Conservation (phyloP, 30 jellyfish, hydroid and myxozoan genomes). For the Mastigias papua region DNA sequence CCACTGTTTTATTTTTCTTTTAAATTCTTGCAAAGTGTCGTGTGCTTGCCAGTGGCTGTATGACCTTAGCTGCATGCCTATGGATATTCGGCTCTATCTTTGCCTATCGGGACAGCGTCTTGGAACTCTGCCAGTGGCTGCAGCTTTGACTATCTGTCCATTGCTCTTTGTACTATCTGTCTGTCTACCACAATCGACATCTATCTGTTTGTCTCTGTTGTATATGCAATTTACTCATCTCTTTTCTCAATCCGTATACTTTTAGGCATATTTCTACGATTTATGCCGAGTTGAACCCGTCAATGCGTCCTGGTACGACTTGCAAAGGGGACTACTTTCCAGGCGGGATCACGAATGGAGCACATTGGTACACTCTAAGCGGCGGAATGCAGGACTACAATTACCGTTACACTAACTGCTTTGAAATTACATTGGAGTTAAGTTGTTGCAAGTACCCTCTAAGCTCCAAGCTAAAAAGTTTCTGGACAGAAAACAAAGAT, state of each 20-base stretch:
- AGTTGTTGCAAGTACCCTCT: conserved; percentile 90
- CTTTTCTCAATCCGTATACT: neutral
- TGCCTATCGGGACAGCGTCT: too few relatives aligned
- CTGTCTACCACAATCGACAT: too few relatives aligned
- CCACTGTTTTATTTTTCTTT: too few relatives aligned
- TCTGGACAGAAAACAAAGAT: conserved; percentile 82
- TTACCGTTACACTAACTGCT: conserved; percentile 88
- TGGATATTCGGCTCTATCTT: too few relatives aligned
- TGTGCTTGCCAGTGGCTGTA: too few relatives aligned
- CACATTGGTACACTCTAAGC: conserved; percentile 85
- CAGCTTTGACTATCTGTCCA: too few relatives aligned
- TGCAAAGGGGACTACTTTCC: conserved; percentile 84
- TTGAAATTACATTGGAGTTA: conserved; percentile 91
- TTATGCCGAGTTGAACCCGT: conserved; percentile 83
- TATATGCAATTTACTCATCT: too few relatives aligned
- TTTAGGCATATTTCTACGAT: conserved; percentile 79
- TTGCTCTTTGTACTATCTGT: too few relatives aligned
- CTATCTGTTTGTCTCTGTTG: too few relatives aligned
- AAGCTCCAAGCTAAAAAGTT: conserved; percentile 9
- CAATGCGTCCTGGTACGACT: conserved; percentile 82
- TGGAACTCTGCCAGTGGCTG: too few relatives aligned
- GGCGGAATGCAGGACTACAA: conserved; percentile 99
- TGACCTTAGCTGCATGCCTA: too few relatives aligned
- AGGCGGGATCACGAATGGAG: conserved; percentile 98
- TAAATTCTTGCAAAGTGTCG: too few relatives aligned